Conservation (phyloP, 1,140 invertebrate genomes). For the Drosophila elegans region DNA sequence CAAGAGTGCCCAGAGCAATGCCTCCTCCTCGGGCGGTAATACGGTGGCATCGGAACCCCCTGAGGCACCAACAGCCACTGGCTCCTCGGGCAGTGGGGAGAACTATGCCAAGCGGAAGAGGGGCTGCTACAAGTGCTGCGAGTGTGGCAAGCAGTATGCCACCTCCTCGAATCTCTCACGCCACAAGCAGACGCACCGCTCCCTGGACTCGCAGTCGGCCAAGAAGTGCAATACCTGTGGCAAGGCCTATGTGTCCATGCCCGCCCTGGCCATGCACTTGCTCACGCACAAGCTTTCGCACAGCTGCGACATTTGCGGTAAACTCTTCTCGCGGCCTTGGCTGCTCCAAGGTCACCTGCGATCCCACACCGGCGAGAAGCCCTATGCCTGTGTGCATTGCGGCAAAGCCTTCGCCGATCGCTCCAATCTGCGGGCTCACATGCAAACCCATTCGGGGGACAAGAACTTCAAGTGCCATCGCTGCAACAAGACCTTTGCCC, state of each 20-base stretch:
- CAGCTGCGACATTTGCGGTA: constrained; percentile 96
- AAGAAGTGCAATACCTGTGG: constrained; percentile 97
- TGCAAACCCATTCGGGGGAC: constrained; percentile 95
- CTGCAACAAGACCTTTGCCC: constrained; percentile 97
- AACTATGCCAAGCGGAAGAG: constrained; percentile 87
- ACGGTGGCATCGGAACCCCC: constrained; percentile 2
- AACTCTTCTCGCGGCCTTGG: constrained; percentile 97
- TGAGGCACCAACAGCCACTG: not conserved
- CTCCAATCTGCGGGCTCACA: constrained; percentile 95
- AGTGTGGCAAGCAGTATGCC: constrained; percentile 98
- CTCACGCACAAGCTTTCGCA: constrained; percentile 96
- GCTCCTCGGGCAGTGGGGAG: constrained; percentile 85
- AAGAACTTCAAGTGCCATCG: constrained; percentile 96
- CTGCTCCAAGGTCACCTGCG: constrained; percentile 93
- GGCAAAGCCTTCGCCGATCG: constrained; percentile 89
- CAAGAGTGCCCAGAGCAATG: constrained; percentile 47
- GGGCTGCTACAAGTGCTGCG: constrained; percentile 94
- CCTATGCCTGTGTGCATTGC: constrained; percentile 88
- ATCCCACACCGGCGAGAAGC: constrained; percentile 89
- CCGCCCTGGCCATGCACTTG: constrained; percentile 98
- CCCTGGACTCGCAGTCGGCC: constrained; percentile 95
- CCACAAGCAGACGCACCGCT: constrained; percentile 98
- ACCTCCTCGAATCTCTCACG: constrained; percentile 98
- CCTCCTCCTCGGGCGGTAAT: constrained; percentile 54
- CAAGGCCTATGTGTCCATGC: constrained; percentile 99